Conservation (phyloP, 1,140 invertebrate species). For the Tetramorium simillimum region DNA sequence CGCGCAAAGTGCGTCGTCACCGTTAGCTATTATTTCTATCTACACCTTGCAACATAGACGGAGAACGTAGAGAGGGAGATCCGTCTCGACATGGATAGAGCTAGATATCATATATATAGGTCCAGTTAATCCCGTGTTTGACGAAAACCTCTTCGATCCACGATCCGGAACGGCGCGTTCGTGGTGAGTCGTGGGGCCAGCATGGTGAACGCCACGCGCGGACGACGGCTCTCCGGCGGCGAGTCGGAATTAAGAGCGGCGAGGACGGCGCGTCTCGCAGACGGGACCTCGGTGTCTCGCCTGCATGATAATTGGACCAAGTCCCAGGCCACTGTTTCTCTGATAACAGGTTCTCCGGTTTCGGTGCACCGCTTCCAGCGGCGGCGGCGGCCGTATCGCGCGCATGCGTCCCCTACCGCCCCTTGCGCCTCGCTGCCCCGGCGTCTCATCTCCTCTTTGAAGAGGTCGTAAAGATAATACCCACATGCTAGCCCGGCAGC, state of each 20-base stretch:
- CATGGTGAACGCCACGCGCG: not conserved
- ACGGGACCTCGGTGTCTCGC: slow-evolving; percentile 48
- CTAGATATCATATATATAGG: not conserved
- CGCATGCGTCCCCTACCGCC: slow-evolving; percentile 52
- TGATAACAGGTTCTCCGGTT: slow-evolving; percentile 78
- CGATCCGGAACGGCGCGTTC: not conserved
- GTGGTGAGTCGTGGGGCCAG: not conserved
- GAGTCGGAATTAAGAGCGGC: slow-evolving; percentile 39
- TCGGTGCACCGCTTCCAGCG: slow-evolving; percentile 61
- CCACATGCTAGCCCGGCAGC: slow-evolving; percentile 72
- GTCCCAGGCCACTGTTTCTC: slow-evolving; percentile 75
- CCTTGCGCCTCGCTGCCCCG: slow-evolving; percentile 25
- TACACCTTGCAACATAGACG: not conserved
- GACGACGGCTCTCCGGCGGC: not conserved
- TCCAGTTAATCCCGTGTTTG: not conserved
- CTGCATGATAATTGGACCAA: slow-evolving; percentile 75
- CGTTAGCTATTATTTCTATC: not conserved
- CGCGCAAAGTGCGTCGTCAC: slow-evolving; percentile 17
- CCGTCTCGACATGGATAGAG: not conserved
- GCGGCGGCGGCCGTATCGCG: slow-evolving; percentile 44
- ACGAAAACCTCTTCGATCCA: not conserved
- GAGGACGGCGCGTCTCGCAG: slow-evolving; percentile 10
- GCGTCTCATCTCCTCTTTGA: slow-evolving; percentile 69
- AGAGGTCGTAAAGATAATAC: slow-evolving; percentile 81
- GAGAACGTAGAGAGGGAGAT: too few species aligned